Conservation (phyloP, 2,113 vertebrate species). For the Brachyhypopomus gauderio region DNA sequence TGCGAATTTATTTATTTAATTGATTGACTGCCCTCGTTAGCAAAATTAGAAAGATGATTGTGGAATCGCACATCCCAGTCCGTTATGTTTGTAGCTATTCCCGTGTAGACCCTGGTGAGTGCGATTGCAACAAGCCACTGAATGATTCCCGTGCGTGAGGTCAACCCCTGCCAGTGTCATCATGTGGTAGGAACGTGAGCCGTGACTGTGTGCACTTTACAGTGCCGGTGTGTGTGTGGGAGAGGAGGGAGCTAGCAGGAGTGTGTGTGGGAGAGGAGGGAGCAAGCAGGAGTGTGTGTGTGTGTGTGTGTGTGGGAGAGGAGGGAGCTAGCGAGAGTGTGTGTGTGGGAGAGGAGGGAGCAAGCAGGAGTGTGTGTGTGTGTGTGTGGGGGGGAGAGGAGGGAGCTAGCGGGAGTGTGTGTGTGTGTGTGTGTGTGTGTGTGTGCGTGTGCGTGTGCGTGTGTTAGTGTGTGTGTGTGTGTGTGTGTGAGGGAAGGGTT, state of each 20-base stretch:
- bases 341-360: conserved; percentile 3
- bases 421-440: too few species aligned
- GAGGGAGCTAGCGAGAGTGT: too few species aligned
- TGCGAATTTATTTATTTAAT: too few species aligned
- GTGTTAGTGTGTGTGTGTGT: too few species aligned
- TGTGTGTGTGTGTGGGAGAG: conserved; percentile 30
- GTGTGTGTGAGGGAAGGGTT: background rate
- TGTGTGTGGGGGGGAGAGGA: too few species aligned
- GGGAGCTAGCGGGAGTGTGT: too few species aligned
- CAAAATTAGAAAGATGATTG: too few species aligned
- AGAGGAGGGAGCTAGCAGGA: too few species aligned
- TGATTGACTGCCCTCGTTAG: too few species aligned
- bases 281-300: background rate
- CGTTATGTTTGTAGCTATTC: conserved; percentile 3
- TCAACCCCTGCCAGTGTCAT: conserved; percentile 48
- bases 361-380: too few species aligned
- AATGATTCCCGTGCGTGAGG: conserved; percentile 17
- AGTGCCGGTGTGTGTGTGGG: conserved; percentile 25
- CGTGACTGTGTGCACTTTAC: conserved; percentile 19
- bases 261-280: conserved; percentile 15
- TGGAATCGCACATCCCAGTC: background rate
- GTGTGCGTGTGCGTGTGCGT: too few species aligned
- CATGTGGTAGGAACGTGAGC: conserved; percentile 45
- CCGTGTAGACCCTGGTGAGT: background rate
- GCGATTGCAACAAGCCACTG: conserved; percentile 1